phyloP scores from a whole-genome alignment of 2,888 invertebrate species.

The Rotaria magnacalcarata region DNA sequence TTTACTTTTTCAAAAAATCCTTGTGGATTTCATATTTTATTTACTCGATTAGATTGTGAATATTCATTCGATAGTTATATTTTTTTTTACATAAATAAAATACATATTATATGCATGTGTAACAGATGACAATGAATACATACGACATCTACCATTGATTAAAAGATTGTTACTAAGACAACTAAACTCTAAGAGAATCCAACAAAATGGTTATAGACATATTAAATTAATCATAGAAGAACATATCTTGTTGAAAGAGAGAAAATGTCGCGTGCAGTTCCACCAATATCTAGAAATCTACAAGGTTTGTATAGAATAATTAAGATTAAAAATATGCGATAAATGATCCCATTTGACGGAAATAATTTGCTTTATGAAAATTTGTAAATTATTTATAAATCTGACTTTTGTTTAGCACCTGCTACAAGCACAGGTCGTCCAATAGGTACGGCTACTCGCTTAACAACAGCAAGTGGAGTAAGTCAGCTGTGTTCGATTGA shows the following conservation, averaged over 20 bases:
- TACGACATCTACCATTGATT: not conserved
- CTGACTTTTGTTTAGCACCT: not conserved
- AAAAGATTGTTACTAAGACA: not conserved
- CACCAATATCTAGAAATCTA: slow-evolving; percentile 7
- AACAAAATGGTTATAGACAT: not conserved
- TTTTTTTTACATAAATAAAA: not conserved
- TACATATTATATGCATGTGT: not conserved
- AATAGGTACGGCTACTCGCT: slow-evolving; percentile 10
- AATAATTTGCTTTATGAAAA: not conserved
- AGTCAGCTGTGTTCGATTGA: not conserved
- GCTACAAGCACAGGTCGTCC: slow-evolving; percentile 22
- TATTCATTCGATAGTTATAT: not conserved
- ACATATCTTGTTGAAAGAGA: not conserved
- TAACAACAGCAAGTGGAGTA: slow-evolving; percentile 24
- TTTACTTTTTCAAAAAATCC: not conserved
- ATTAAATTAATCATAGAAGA: not conserved
- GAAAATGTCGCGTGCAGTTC: slow-evolving; percentile 26
- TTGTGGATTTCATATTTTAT: not conserved
- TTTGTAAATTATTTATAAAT: not conserved
- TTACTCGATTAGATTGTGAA: not conserved
- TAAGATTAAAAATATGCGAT: not conserved
- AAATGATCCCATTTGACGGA: no score
- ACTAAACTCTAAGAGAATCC: not conserved
- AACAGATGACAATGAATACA: not conserved
- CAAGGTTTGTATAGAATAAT: not conserved